These are phyloP conservation scores for Drosophila gaucha DNA, from an alignment of 2,888 invertebrate species.

Conservation along the genomic window DNA sequence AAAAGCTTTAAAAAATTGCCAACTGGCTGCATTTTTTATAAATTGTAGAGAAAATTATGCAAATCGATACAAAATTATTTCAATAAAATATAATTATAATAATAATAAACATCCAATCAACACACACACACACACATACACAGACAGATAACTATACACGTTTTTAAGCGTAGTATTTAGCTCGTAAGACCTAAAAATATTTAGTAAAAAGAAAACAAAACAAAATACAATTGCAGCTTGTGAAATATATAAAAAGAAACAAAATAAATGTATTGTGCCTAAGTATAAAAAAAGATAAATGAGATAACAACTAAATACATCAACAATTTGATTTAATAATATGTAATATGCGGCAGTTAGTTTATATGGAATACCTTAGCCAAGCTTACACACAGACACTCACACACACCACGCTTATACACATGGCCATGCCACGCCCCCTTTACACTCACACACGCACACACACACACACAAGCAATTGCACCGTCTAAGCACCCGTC, in stretches of 20 bases:
- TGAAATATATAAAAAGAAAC: constrained; percentile 40
- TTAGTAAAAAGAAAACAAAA: constrained; percentile 37
- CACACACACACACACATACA: constrained; percentile 20
- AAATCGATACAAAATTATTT: constrained; percentile 51
- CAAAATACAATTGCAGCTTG: constrained; percentile 37
- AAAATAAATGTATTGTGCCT: constrained; percentile 78
- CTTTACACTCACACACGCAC: constrained; percentile 1
- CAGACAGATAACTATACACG: constrained; percentile 49
- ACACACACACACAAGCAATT: constrained; percentile 42
- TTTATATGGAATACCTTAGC: constrained; percentile 58
- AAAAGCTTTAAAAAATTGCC: constrained; percentile 76
- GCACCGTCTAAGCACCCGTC: constrained; percentile 74
- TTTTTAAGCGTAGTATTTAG: constrained; percentile 75
- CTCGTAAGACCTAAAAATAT: constrained; percentile 53
- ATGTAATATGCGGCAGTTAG: constrained; percentile 32
- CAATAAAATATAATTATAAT: constrained; percentile 42
- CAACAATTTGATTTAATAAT: constrained; percentile 34
- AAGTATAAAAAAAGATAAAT: constrained; percentile 56
- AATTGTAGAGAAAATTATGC: constrained; percentile 69
- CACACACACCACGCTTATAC: constrained; percentile 17
- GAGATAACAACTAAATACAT: constrained; percentile 40
- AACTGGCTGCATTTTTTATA: constrained; percentile 69
- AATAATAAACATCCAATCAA: constrained; percentile 35
- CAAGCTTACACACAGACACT: constrained; percentile 51
- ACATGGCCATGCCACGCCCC: constrained; percentile 34